Conservation (phyloP, 2,888 invertebrate genomes). For the Trissolcus japonicus region DNA sequence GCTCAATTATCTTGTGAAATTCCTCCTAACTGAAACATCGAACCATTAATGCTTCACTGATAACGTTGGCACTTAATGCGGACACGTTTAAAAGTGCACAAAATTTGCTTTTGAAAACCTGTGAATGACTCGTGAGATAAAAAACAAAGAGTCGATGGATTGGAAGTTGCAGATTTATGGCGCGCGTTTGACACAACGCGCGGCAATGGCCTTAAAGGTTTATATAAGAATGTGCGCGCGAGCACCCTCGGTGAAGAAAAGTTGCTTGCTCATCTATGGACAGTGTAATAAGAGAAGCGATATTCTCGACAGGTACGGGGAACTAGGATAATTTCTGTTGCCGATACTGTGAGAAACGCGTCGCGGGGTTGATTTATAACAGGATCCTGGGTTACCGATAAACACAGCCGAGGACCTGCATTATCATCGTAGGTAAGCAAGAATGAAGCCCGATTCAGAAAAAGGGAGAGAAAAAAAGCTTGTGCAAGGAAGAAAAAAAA, state of each 20-base stretch:
- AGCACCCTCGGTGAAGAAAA: conserved; percentile 10
- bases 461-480: conserved; percentile 2
- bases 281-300: conserved; percentile 36
- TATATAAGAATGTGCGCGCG: too few species aligned
- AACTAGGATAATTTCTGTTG: conserved; percentile 60
- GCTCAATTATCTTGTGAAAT: too few species aligned
- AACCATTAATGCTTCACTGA: too few species aligned
- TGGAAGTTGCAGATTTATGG: too few species aligned
- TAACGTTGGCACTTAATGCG: too few species aligned
- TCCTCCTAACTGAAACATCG: too few species aligned
- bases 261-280: conserved; percentile 12
- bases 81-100: too few species aligned
- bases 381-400: conserved; percentile 67
- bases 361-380: conserved; percentile 62
- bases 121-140: not conserved
- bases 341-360: conserved; percentile 30
- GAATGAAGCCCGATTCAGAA: conserved; percentile 5
- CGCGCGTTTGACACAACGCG: too few species aligned
- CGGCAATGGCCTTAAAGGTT: too few species aligned
- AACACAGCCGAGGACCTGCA: conserved; percentile 58
- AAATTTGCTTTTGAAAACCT: too few species aligned
- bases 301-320: conserved; percentile 54
- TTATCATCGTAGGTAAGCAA: conserved; percentile 59
- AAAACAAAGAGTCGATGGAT: not conserved
- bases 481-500: conserved; percentile 8